phyloP scores from a whole-genome alignment of 1,140 invertebrate genomes.

The Danaus melanippus region DNA sequence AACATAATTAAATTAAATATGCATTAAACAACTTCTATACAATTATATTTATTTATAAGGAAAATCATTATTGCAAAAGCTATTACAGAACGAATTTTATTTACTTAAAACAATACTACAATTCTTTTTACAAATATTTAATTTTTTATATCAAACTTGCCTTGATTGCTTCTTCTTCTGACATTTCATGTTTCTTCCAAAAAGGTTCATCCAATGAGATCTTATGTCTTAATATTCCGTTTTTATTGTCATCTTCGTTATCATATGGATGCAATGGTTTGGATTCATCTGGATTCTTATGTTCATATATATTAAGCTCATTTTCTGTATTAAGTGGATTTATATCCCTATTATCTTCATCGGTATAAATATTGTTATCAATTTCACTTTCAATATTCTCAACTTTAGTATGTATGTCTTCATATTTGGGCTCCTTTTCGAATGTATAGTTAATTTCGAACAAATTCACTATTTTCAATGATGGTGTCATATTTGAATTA shows the following conservation, averaged over 20 bases:
- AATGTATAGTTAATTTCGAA: conserved; percentile 4
- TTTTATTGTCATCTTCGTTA: conserved; percentile 12
- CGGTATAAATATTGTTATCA: conserved; percentile 15
- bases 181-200: conserved; percentile 42
- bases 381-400: conserved; percentile 11
- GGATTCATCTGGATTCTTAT: too few species aligned
- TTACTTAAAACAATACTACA: too few species aligned
- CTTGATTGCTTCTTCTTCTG: conserved; percentile 50
- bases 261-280: conserved; percentile 5
- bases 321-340: conserved; percentile 16
- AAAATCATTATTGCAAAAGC: neutral
- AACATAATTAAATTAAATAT: neutral
- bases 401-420: conserved; percentile 6
- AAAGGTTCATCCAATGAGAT: conserved; percentile 28
- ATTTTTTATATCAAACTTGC: conserved; percentile 11
- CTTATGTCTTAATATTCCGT: conserved; percentile 15
- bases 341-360: conserved; percentile 15
- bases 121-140: neutral
- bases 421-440: conserved; percentile 3
- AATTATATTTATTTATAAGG: conserved; percentile 1
- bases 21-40: neutral
- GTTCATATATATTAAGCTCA: conserved; percentile 6
- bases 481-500: conserved; percentile 5
- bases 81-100: too few species aligned
- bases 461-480: neutral